These are phyloP conservation scores for Sprattus sprattus DNA, from an alignment of 2,113 vertebrate species.

Conservation along the genomic window DNA sequence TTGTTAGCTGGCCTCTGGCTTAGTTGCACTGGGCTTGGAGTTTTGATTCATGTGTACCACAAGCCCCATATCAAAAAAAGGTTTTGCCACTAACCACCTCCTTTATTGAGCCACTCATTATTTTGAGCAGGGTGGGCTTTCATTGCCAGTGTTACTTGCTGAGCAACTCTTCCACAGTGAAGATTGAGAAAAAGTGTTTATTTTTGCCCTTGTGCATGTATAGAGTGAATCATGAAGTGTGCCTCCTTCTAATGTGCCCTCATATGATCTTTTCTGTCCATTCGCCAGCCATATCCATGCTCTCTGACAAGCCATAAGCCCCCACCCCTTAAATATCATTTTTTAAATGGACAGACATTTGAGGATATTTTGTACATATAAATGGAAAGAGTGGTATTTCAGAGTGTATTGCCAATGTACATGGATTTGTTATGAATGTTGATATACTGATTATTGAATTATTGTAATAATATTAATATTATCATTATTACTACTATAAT, in stretches of 20 bases:
- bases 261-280: conserved; percentile 55
- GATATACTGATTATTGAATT: conserved; percentile 77
- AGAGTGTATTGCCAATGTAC: conserved; percentile 76
- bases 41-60: conserved; percentile 15
- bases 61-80: conserved; percentile 58
- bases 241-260: conserved; percentile 68
- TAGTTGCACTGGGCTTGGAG: conserved; percentile 59
- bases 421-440: conserved; percentile 81
- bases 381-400: conserved; percentile 77
- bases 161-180: conserved; percentile 50
- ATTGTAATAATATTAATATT: conserved; percentile 67
- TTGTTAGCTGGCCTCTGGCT: conserved; percentile 57
- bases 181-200: conserved; percentile 49
- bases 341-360: conserved; percentile 75
- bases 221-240: conserved; percentile 67
- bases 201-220: conserved; percentile 69
- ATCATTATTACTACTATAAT: conserved; percentile 69
- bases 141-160: conserved; percentile 35
- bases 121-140: conserved; percentile 47
- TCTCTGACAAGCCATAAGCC: conserved; percentile 78
- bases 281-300: conserved; percentile 64
- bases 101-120: conserved; percentile 57
- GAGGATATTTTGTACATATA: conserved; percentile 74
- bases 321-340: conserved; percentile 58
- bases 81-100: conserved; percentile 63